Percentiles rank a stretch among this genome's conserved stretches.
Conservation (phyloP, 2,113 vertebrate genomes). For the Chunga burmeisteri region DNA sequence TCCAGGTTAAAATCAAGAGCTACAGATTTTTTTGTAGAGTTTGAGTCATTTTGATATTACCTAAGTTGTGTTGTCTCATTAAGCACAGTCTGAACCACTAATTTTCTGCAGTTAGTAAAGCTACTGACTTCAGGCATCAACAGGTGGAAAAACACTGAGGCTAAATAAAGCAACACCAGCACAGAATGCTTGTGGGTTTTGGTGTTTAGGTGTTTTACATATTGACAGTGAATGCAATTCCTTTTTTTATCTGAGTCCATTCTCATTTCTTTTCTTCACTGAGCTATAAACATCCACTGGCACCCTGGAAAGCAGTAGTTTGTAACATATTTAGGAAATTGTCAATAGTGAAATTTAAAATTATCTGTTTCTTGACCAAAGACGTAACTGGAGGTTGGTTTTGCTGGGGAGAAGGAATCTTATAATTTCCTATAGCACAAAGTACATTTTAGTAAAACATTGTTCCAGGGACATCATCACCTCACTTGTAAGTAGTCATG, state of each 20-base stretch:
- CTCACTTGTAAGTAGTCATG: neutral
- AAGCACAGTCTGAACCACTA: neutral
- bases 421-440: neutral
- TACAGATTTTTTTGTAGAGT: neutral
- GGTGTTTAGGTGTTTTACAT: neutral
- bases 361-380: neutral
- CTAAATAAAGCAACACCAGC: neutral
- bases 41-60: neutral
- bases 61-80: neutral
- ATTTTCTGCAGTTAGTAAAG: neutral
- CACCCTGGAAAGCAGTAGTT: neutral
- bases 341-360: neutral
- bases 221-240: neutral
- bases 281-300: neutral
- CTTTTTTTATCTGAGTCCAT: neutral
- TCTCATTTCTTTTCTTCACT: neutral
- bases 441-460: neutral
- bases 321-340: neutral
- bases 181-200: neutral
- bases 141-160: neutral
- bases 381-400: neutral
- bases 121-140: neutral
- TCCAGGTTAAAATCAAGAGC: neutral
- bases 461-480: neutral
- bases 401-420: neutral